Percentiles rank a stretch among this genome's conserved stretches.
Evolutionary conservation across 92 coral and sea anemone species (phyloP).

Genomic region (Epizoanthus illoricatus): DNA sequence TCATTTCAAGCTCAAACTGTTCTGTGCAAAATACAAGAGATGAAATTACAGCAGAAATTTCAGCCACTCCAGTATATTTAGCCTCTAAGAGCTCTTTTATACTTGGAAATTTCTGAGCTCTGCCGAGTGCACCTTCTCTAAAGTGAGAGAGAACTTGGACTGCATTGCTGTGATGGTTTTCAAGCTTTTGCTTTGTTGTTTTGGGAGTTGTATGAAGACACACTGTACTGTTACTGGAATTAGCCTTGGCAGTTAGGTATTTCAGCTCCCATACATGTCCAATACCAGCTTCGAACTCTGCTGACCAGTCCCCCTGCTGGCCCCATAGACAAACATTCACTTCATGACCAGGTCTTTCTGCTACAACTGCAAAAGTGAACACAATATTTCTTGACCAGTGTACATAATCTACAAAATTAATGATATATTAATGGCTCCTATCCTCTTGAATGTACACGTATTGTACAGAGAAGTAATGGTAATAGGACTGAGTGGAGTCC

Average conservation of each 20-base stretch:
- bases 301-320: conserved; percentile 73
- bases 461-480: too few relatives aligned
- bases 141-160: conserved; percentile 31
- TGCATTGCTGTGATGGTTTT: conserved; percentile 41
- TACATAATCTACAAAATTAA: not conserved
- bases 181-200: conserved; percentile 69
- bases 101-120: conserved; percentile 45
- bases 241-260: conserved; percentile 71
- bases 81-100: conserved; percentile 67
- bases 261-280: conserved; percentile 81
- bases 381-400: not conserved
- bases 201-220: conserved; percentile 77
- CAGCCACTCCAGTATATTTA: conserved; percentile 66
- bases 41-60: conserved; percentile 53
- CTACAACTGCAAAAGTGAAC: conserved; percentile 49
- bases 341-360: conserved; percentile 61
- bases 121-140: not conserved
- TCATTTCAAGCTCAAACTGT: conserved; percentile 33
- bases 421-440: not conserved
- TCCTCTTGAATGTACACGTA: too few relatives aligned
- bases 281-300: conserved; percentile 61
- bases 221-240: conserved; percentile 42
- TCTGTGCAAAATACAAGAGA: conserved; percentile 43
- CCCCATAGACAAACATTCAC: conserved; percentile 82
- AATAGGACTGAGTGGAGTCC: too few relatives aligned